Conservation (phyloP, 2,888 invertebrate species). For the Andricus quercusramuli region DNA sequence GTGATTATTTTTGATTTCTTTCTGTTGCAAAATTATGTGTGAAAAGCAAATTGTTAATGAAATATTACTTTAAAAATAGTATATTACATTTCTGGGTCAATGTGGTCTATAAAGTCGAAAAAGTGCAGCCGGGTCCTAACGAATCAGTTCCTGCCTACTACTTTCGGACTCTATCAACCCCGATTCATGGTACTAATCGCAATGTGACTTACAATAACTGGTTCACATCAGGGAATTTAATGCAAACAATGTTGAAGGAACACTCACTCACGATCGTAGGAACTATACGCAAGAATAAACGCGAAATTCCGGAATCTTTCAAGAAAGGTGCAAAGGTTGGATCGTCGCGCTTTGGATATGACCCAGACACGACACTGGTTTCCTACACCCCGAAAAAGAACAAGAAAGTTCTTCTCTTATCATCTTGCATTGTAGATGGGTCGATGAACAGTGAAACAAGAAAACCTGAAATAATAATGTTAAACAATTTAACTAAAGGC, state of each 20-base stretch:
- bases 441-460: slow-evolving; percentile 22
- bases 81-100: no score
- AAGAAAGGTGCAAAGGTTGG: no score
- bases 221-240: no score
- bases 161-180: slow-evolving; percentile 50
- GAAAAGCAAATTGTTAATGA: no score
- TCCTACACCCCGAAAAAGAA: no score
- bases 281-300: no score
- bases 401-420: slow-evolving; percentile 39
- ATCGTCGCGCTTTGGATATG: no score
- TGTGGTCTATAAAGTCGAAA: slow-evolving; percentile 14
- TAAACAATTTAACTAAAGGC: slow-evolving; percentile 44
- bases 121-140: slow-evolving; percentile 25
- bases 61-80: no score
- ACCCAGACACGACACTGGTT: slow-evolving; percentile 1
- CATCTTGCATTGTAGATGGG: not conserved
- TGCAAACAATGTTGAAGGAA: no score
- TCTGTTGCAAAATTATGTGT: no score
- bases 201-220: slow-evolving; percentile 60
- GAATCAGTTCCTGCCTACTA: slow-evolving; percentile 49
- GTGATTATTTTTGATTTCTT: no score
- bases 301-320: not conserved
- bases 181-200: slow-evolving; percentile 47
- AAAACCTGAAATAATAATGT: slow-evolving; percentile 55
- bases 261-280: no score